Base-by-base conservation (phyloP, 2,888 invertebrate genomes). In the Miltochrista miniata region DNA sequence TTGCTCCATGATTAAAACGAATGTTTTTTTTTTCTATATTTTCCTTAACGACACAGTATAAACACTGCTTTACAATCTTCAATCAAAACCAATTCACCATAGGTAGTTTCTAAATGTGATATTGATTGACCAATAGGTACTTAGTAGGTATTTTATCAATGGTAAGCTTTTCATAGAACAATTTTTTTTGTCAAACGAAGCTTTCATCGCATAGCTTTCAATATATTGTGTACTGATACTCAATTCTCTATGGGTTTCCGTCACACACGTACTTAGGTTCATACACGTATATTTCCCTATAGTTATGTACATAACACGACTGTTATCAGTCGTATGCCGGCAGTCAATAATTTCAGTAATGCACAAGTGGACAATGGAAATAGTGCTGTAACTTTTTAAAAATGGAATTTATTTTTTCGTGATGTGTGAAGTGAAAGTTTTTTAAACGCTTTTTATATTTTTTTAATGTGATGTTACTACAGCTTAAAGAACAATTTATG, bases 341-440 rank as follows among this genome's bases (percentile, higher is more conserved):
- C 77, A 85, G 85, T 85, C 82, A 79, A 82, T 83, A 81, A 62
- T 74, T 73, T 73, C 73, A 77, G 77, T 75, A 72, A 68, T 61
- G 51, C 45, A 54, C 60, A 60, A 59, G 34, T 66, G 67, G 68
- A 56, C 66, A 63, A 39, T 48, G 46, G 47, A 52, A 42, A 45
- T 45, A 45, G 48, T 18, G 15, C 46, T 56, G 14, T 44, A 51
- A 45, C 33, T 38, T n/a, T 38, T 34, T 46, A 34, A 37, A 34
- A 10, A 5, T 48, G 38, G 29, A n/a, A 39, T 37, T 41, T 39
- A 40, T 38, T 24, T 47, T 37, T 15, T 39, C 41, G 49, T 48
- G 51, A 37, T 31, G 36, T 13, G 52, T 57, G 29, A 35, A 39
- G 48, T 60, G 63, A 33, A 5, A 14, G 33, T 51, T 61, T 29